Evolutionary conservation across 2,797 vertebrate genomes (phyloP).

Genomic region (Hafferia zeledoni): DNA sequence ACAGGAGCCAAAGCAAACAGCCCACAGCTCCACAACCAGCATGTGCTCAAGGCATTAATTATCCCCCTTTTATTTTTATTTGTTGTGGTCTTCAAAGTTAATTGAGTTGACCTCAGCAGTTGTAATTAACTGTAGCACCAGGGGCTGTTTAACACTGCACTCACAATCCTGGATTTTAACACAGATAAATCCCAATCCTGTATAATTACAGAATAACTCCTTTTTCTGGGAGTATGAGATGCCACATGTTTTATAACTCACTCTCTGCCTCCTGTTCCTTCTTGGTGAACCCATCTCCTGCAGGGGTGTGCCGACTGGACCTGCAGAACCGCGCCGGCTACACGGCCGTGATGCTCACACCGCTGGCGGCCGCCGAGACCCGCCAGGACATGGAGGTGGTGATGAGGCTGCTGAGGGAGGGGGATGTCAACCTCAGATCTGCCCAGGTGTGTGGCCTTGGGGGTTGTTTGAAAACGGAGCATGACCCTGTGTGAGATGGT

Average conservation of each 20-base stretch:
- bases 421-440: constrained; percentile 89
- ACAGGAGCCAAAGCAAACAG: background rate
- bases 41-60: background rate
- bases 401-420: constrained; percentile 87
- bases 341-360: constrained; percentile 94
- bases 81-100: background rate
- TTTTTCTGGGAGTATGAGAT: background rate
- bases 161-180: background rate
- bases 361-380: constrained; percentile 87
- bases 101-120: background rate
- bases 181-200: background rate
- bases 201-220: background rate
- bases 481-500: accelerated
- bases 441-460: constrained; percentile 84
- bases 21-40: background rate
- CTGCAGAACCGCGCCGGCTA: constrained; percentile 94
- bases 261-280: background rate
- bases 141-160: background rate
- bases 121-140: constrained; percentile 1
- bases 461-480: accelerated
- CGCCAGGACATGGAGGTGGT: constrained; percentile 92
- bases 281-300: background rate
- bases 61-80: background rate
- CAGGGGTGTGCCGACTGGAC: constrained; percentile 90
- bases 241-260: accelerated